A percentile compares a stretch with the other conserved stretches of the same genome.
Evolutionary conservation across 2,888 invertebrate genomes (phyloP).

Genomic region (Therioaphis trifolii): DNA sequence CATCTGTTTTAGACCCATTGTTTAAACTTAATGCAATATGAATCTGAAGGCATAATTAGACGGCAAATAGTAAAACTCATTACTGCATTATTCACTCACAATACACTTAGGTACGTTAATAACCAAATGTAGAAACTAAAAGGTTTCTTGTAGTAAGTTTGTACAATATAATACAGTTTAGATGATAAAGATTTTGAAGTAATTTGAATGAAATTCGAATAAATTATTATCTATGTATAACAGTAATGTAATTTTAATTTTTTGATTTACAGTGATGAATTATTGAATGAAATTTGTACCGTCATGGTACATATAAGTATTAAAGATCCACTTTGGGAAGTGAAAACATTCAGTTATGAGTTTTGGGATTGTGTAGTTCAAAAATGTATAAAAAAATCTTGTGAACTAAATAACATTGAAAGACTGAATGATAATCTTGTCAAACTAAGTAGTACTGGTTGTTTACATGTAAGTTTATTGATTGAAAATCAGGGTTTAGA

Average conservation of each 20-base stretch:
- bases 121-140: no score
- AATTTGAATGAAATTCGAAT: no score
- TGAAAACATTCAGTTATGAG: conserved; percentile 53
- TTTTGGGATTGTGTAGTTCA: conserved; percentile 45
- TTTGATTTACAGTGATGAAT: conserved; percentile 15
- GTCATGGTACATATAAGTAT: conserved; percentile 48
- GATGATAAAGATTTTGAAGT: no score
- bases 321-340: conserved; percentile 56
- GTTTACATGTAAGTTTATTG: conserved; percentile 42
- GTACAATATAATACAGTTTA: no score
- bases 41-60: conserved; percentile 54
- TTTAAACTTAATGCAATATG: conserved; percentile 48
- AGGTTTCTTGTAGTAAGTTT: no score
- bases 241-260: neutral
- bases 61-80: conserved; percentile 47
- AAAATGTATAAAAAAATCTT: neutral
- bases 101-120: conserved; percentile 36
- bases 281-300: conserved; percentile 15
- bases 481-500: neutral
- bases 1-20: conserved; percentile 33
- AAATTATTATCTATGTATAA: neutral
- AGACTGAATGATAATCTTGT: neutral
- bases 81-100: conserved; percentile 3
- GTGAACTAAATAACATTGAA: neutral
- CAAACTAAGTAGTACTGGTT: conserved; percentile 15